Conservation (phyloP, 2,113 vertebrate genomes). For the Phrynosoma blainvillii region DNA sequence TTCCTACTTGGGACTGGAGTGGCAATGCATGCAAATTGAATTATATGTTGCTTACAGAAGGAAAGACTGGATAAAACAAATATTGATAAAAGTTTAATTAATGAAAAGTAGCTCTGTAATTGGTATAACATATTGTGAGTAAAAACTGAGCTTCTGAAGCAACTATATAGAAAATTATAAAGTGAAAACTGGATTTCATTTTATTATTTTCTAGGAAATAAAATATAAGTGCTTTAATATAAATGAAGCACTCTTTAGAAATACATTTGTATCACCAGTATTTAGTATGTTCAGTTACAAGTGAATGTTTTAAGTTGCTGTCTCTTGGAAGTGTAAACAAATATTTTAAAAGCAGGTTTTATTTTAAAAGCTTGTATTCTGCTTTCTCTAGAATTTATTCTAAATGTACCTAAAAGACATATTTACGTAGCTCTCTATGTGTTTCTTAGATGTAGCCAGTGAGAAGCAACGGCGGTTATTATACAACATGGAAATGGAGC, state of each 20-base stretch:
- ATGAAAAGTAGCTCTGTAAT: not conserved
- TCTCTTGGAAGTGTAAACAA: constrained; percentile 71
- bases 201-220: not conserved
- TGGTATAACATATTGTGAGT: not conserved
- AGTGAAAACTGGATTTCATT: not conserved
- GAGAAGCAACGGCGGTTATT: constrained; percentile 94
- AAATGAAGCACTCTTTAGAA: not conserved
- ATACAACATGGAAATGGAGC: constrained; percentile 98
- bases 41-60: not conserved
- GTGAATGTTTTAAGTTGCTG: not conserved
- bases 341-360: constrained; percentile 61
- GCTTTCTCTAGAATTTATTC: rapidly evolving
- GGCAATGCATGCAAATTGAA: not conserved
- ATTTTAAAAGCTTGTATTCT: not conserved
- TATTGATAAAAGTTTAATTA: not conserved
- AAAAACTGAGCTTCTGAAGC: not conserved
- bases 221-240: not conserved
- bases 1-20: not conserved
- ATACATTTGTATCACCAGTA: not conserved
- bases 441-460: constrained; percentile 83
- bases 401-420: not conserved
- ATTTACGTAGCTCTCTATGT: not conserved
- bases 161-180: not conserved
- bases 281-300: not conserved
- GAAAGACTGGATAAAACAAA: not conserved